Base-by-base conservation (phyloP, 2,888 invertebrate genomes). In the Seira musarum region DNA sequence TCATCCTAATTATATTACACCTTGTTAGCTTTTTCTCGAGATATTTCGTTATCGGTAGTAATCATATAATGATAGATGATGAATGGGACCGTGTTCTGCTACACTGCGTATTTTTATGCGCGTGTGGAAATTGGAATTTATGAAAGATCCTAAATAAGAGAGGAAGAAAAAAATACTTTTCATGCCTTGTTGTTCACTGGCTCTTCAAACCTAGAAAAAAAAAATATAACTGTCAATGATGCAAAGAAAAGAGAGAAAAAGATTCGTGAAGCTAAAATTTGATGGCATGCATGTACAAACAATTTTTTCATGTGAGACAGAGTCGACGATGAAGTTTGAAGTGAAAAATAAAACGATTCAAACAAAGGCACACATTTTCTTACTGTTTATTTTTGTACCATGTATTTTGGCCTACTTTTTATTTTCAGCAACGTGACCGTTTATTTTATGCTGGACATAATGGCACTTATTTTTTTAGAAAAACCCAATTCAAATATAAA, bases 1-100 rank as follows among this genome's bases (percentile, higher is more conserved):
- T 70, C 65, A 74, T 70, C 81, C 67, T 81, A 83, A 83, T 83
- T 83, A 83, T 76, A 79, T 76, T 81, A 83, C 77, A 81, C 83
- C 83, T 83, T 83, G 83, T 83, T 83, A 76, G 67, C 67, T 77
- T 79, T 71, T 75, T n/a, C n/a, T n/a, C n/a, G n/a, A n/a, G 71
- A 78, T 64, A 73, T 49, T 40, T 67, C 73, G 63, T 65, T 74
- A 67, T 73, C 68, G 40, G 77, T 81, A n/a, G n/a, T n/a, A 81
- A 78, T 81, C 81, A 81, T 68, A 63, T 81, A 78, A 81, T 81
- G 77, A 78, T 68, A 81, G 77, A 81, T 78, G 61, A 77, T 78
- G 64, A n/a, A 64, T 61, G 35, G 60, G 65, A 64, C 57, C 5
- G 21, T 25, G 30, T n/a, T n/a, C 40, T 40, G 21, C 17, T 63